phyloP scores from a whole-genome alignment of 2,113 vertebrate genomes.

The Syngnathus scovelli region DNA sequence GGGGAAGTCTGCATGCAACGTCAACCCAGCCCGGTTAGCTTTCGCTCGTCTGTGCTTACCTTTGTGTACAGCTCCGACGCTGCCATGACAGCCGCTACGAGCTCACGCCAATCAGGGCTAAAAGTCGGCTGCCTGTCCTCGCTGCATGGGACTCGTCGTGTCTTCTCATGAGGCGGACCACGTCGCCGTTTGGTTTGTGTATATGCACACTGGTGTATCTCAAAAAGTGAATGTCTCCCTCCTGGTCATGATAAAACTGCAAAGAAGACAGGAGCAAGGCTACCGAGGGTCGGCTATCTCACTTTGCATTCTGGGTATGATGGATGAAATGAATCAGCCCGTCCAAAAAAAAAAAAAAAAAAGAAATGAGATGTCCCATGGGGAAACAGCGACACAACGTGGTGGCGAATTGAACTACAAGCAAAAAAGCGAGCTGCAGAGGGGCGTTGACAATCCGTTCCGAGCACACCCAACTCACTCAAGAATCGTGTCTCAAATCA shows the following conservation, averaged over 20 bases:
- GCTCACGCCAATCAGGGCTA: constrained; percentile 47
- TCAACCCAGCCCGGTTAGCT: not conserved
- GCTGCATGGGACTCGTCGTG: constrained; percentile 26
- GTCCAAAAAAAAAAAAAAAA: constrained; percentile 4
- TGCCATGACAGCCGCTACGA: constrained; percentile 74
- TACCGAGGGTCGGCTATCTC: constrained; percentile 58
- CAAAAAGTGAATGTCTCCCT: constrained; percentile 53
- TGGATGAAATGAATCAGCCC: constrained; percentile 62
- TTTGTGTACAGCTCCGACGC: constrained; percentile 92
- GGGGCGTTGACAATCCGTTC: not conserved
- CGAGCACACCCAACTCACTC: too few relatives aligned
- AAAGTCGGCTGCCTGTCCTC: constrained; percentile 43
- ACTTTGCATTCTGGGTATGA: constrained; percentile 82
- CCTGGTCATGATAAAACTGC: constrained; percentile 62
- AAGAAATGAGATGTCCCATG: constrained; percentile 31
- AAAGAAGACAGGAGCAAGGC: constrained; percentile 27
- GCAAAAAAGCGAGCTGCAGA: not conserved
- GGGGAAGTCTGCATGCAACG: not conserved
- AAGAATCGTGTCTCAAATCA: too few relatives aligned
- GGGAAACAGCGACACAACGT: constrained; percentile 22
- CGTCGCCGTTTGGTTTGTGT: not conserved
- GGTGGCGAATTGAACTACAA: not conserved
- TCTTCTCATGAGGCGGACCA: constrained; percentile 20
- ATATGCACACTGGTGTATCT: constrained; percentile 19
- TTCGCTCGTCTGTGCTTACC: constrained; percentile 62